Base-by-base conservation (phyloP, 2,113 vertebrate genomes). In the Pimephales promelas region DNA sequence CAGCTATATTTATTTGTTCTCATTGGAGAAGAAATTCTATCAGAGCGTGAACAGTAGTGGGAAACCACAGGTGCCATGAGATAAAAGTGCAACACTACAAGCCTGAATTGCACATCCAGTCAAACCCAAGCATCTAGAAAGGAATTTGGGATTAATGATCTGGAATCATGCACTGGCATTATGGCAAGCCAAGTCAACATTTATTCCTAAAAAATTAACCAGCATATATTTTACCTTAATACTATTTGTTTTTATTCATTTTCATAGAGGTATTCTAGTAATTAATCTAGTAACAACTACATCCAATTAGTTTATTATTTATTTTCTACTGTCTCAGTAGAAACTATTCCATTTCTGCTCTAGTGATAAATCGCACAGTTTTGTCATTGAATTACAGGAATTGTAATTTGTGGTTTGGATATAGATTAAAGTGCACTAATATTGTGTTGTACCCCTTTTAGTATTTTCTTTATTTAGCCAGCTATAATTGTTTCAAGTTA, bases 41-140 rank as follows among this genome's bases (percentile, higher is more conserved):
- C 14, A 52, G 16, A 31, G 16, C 10, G n/a, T 52, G 26, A 52
- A 74, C 52, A 52, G 47, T 9, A 16, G 13, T 16, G 18, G 45
- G 3, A 3, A 31, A 52, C 45, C 20, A 80, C 61, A 66, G 43
- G 57, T 80, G 61, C 10, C 59, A 52, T 34, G 74, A 56, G 54
- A 77, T 79, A 79, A 79, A 28, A 66, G 45, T 49, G 24, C 59
- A 49, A 66, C 43, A 64, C 16, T 14, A 26, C 31, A 80, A 52
- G 61, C 10, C 13, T 31, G 72, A 77, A 77, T 77, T 81, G 14
- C 20, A 81, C 64, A 34, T 70, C 64, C 14, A 81, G 22, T n/a
- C 62, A 81, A 81, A 54, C 64, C 64, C 20, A 54, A 56, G 14
- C 59, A 79, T 64, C 40, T 81, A 81, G 61, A 81, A 49, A n/a